These are phyloP conservation scores for Cantharis nigra DNA, from an alignment of 2,888 invertebrate species.

Conservation along the genomic window DNA sequence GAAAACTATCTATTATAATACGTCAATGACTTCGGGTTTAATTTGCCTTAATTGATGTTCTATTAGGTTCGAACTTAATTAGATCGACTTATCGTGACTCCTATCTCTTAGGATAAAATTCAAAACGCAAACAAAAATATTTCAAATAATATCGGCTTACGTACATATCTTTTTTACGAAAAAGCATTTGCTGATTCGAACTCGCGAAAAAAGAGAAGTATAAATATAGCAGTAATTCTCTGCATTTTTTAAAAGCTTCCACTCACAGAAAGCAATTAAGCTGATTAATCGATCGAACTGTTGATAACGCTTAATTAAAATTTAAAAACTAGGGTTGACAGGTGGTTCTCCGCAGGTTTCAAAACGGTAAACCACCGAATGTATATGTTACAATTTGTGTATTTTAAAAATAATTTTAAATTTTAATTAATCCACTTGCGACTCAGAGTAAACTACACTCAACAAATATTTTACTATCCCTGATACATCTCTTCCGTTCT, in stretches of 20 bases:
- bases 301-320: not conserved
- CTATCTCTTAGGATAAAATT: not conserved
- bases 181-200: not conserved
- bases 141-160: not conserved
- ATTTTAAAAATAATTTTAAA: not conserved
- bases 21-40: not conserved
- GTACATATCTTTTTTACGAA: not conserved
- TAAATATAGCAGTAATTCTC: not conserved
- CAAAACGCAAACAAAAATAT: not conserved
- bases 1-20: constrained; percentile 1
- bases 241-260: not conserved
- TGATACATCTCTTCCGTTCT: constrained; percentile 5
- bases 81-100: not conserved
- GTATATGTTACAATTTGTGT: not conserved
- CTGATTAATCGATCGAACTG: not conserved
- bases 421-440: not conserved
- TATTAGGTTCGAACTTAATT: not conserved
- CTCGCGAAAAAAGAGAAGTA: not conserved
- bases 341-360: not conserved
- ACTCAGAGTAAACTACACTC: not conserved
- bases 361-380: not conserved
- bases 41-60: constrained; percentile 2
- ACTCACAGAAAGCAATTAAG: not conserved
- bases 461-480: constrained; percentile 5
- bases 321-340: not conserved